A percentile compares a stretch with the other conserved stretches of the same genome.
Conservation (phyloP, 2,113 vertebrate genomes). For the Oreochromis spilurus region DNA sequence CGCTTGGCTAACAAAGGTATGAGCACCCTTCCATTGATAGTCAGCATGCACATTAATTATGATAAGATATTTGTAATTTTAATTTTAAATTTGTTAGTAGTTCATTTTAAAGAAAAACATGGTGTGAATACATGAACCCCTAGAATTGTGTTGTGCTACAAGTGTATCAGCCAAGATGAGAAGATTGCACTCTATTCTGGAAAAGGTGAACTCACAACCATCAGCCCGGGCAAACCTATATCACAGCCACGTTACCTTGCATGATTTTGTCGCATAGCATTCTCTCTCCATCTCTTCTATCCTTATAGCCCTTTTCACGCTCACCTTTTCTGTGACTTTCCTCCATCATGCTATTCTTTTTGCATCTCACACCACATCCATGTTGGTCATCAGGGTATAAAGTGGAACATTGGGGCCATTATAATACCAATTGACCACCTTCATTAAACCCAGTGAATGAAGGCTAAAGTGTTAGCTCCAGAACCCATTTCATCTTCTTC, state of each 20-base stretch:
- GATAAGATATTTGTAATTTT: not conserved
- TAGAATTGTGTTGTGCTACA: not conserved
- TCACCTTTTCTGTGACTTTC: not conserved
- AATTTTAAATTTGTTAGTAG: not conserved
- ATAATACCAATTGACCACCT: slow-evolving; percentile 4
- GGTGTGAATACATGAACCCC: not conserved
- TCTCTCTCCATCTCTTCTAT: not conserved
- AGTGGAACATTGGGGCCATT: slow-evolving; percentile 23
- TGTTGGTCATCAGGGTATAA: slow-evolving; percentile 21
- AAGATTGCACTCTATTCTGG: not conserved
- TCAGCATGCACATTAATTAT: not conserved
- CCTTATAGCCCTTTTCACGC: not conserved
- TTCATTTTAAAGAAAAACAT: not conserved
- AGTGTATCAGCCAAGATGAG: not conserved
- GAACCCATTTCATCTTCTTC: slow-evolving; percentile 22
- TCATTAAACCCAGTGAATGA: slow-evolving; percentile 40
- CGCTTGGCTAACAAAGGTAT: slow-evolving; percentile 96
- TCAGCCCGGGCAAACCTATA: not conserved
- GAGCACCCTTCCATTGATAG: slow-evolving; percentile 55
- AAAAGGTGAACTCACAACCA: not conserved
- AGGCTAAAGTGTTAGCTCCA: slow-evolving; percentile 10
- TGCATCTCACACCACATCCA: not conserved
- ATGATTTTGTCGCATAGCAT: slow-evolving; percentile 7
- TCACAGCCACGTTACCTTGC: slow-evolving; percentile 19
- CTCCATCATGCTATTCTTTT: not conserved